Evolutionary conservation across 2,113 vertebrate species (phyloP).

Genomic region (Chaenogobius annularis): DNA sequence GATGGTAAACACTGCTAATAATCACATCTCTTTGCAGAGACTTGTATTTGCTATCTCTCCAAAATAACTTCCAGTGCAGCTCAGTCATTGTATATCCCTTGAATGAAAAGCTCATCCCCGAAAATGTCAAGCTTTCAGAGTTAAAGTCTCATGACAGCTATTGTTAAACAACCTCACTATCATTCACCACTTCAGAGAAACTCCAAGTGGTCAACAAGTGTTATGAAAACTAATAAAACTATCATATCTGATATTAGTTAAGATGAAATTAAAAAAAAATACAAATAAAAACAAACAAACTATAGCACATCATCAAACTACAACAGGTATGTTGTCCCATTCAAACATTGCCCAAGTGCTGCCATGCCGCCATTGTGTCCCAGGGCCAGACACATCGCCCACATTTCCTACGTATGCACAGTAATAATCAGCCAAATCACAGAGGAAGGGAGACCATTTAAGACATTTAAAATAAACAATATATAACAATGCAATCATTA

Average conservation of each 20-base stretch:
- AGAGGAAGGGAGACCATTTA: neutral
- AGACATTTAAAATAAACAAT: neutral
- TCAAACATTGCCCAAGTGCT: neutral
- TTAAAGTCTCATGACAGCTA: slow-evolving; percentile 26
- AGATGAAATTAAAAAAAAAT: no score
- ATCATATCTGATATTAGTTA: no score
- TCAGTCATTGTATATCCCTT: neutral
- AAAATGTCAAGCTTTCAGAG: slow-evolving; percentile 24
- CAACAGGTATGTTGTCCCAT: neutral
- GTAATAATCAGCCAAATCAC: no score
- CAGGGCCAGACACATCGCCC: no score
- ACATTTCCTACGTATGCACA: no score
- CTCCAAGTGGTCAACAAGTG: no score
- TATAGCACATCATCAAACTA: no score
- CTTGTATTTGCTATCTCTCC: neutral
- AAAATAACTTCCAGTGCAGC: neutral
- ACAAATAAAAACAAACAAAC: no score
- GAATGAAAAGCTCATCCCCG: slow-evolving; percentile 28
- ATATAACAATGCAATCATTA: no score
- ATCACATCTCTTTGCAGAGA: neutral
- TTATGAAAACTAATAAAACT: no score
- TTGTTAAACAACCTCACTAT: neutral
- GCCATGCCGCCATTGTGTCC: no score
- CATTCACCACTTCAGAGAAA: no score
- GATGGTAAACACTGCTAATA: slow-evolving; percentile 82